phyloP scores from a whole-genome alignment of 1,140 invertebrate species.

The Pissodes strobi region DNA sequence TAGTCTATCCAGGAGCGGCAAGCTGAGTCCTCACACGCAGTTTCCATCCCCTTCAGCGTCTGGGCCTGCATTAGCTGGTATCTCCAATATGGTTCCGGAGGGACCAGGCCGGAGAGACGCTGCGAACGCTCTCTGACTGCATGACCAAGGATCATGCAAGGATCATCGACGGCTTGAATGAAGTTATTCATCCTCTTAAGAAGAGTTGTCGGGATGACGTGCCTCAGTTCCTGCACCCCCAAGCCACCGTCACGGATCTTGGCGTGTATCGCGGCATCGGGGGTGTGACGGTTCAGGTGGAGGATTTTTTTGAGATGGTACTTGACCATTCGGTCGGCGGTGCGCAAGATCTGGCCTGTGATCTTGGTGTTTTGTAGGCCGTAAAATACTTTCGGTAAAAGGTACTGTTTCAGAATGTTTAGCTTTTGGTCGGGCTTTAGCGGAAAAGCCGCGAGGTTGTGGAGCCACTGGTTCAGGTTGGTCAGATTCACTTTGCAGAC shows the following conservation, averaged over 20 bases:
- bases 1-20: neutral
- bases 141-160: neutral
- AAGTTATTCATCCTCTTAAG: neutral
- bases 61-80: neutral
- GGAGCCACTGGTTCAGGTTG: conserved; percentile 28
- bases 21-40: neutral
- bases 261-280: conserved; percentile 33
- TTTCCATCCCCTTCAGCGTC: conserved; percentile 21
- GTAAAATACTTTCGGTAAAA: conserved; percentile 33
- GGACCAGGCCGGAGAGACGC: neutral
- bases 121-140: neutral
- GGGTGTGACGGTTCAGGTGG: conserved; percentile 32
- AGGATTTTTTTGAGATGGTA: conserved; percentile 16
- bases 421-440: conserved; percentile 50
- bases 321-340: conserved; percentile 35
- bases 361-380: conserved; percentile 33
- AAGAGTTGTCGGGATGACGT: neutral
- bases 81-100: neutral
- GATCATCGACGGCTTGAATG: neutral
- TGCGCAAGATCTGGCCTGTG: conserved; percentile 4
- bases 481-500: conserved; percentile 19
- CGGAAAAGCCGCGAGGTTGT: conserved; percentile 34
- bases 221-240: conserved; percentile 32
- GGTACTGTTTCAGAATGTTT: conserved; percentile 10
- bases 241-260: conserved; percentile 39